Percentiles rank a stretch among this genome's conserved stretches.
Evolutionary conservation across 2,797 vertebrate genomes (phyloP).

Genomic region (Poecilia wingei): DNA sequence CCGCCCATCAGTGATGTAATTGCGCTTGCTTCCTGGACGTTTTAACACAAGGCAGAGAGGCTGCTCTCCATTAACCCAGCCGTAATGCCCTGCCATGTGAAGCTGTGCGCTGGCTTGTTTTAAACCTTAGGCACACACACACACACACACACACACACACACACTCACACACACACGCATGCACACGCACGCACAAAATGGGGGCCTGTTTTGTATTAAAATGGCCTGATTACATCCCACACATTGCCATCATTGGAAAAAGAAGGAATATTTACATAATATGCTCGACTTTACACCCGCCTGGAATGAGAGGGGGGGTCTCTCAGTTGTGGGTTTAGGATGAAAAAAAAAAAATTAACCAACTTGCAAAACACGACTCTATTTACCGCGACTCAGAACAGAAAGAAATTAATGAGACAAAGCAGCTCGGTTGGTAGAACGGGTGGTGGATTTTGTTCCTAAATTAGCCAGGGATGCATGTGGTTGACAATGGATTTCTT

Average conservation of each 20-base stretch:
- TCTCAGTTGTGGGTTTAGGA: conserved; percentile 1
- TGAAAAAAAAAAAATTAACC: background rate
- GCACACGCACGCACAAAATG: background rate
- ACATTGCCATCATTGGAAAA: conserved; percentile 50
- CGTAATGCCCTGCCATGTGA: conserved; percentile 11
- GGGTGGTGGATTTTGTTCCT: conserved; percentile 20
- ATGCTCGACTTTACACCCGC: conserved; percentile 53
- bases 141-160: conserved; percentile 2
- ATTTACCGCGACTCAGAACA: background rate
- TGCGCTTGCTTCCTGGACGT: conserved; percentile 31
- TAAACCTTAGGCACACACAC: conserved; percentile 29
- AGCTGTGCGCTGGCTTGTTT: conserved; percentile 26
- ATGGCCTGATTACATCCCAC: conserved; percentile 63
- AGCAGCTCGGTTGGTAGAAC: conserved; percentile 7
- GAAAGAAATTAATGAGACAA: conserved; percentile 23
- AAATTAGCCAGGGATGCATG: conserved; percentile 6
- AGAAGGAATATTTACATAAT: conserved; percentile 70
- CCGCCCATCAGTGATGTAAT: conserved; percentile 26
- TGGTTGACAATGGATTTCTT: conserved; percentile 13
- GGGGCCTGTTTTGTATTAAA: conserved; percentile 50
- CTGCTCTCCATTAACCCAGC: conserved; percentile 38
- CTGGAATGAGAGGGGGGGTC: conserved; percentile 30
- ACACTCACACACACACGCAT: background rate
- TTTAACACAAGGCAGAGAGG: conserved; percentile 33
- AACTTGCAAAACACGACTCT: background rate